Evolutionary conservation across 2,113 vertebrate species (phyloP).

Genomic region (Nothocercus julius): DNA sequence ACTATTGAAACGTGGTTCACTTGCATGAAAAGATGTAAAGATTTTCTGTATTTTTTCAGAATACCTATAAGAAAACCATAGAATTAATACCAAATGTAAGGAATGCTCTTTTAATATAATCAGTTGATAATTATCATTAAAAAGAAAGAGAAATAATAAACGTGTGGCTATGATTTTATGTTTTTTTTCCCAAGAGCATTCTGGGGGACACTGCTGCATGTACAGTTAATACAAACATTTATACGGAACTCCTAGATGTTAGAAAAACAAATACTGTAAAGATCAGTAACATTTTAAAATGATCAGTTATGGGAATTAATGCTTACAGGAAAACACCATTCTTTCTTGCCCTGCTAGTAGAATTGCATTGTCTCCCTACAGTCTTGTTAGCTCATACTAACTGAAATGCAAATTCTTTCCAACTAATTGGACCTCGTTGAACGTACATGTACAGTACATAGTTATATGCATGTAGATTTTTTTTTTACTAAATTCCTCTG

Average conservation of each 20-base stretch:
- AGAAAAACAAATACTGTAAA: constrained; percentile 75
- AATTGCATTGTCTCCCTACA: constrained; percentile 77
- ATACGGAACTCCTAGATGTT: constrained; percentile 64
- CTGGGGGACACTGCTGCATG: constrained; percentile 46
- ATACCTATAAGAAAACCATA: not conserved
- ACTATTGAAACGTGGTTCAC: not conserved
- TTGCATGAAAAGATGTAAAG: not conserved
- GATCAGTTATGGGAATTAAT: constrained; percentile 77
- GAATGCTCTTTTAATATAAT: not conserved
- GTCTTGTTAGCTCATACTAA: constrained; percentile 82
- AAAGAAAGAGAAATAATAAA: constrained; percentile 11
- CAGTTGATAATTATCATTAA: not conserved
- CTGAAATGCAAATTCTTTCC: constrained; percentile 82
- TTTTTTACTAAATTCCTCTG: constrained; percentile 69
- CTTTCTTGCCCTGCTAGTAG: constrained; percentile 74
- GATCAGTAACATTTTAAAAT: constrained; percentile 77
- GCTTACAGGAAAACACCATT: constrained; percentile 75
- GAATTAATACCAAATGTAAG: not conserved
- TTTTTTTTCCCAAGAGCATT: constrained; percentile 23
- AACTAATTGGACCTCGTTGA: constrained; percentile 82
- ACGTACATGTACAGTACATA: constrained; percentile 73
- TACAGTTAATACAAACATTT: constrained; percentile 67
- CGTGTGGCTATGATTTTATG: not conserved
- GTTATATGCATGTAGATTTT: constrained; percentile 75
- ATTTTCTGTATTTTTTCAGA: not conserved